Conservation (phyloP, 2,113 vertebrate species). For the Aldabrachelys gigantea region DNA sequence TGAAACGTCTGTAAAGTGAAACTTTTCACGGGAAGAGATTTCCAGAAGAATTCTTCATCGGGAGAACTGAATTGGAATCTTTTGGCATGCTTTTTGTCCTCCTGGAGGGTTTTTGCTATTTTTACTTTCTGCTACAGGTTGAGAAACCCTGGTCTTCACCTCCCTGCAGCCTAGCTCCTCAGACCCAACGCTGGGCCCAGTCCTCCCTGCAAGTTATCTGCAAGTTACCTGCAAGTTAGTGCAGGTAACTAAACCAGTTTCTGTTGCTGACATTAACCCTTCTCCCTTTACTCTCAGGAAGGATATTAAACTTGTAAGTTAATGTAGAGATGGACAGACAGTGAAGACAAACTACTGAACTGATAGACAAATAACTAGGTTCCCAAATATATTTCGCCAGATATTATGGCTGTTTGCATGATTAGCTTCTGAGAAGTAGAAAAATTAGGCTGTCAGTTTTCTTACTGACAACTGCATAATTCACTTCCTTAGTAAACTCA, state of each 20-base stretch:
- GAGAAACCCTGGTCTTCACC: neutral
- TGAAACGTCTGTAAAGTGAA: neutral
- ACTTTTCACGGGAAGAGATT: neutral
- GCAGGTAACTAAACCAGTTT: neutral
- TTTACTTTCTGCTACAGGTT: neutral
- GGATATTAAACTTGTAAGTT: neutral
- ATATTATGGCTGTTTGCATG: conserved; percentile 25
- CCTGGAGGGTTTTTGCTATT: neutral
- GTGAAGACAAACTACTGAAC: conserved; percentile 9
- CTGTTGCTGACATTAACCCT: neutral
- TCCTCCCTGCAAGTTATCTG: neutral
- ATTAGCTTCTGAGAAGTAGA: conserved; percentile 43
- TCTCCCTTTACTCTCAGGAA: neutral
- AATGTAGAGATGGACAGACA: neutral
- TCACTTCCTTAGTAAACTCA: conserved; percentile 68
- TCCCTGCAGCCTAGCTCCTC: neutral
- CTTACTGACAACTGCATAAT: conserved; percentile 63
- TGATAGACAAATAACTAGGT: conserved; percentile 18
- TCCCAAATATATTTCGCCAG: conserved; percentile 32
- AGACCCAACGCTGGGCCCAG: neutral
- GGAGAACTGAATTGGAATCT: neutral
- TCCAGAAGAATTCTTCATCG: neutral
- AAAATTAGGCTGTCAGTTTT: conserved; percentile 64
- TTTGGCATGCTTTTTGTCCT: neutral
- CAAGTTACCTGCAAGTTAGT: neutral